Base-by-base conservation (phyloP, 2,113 vertebrate species). In the Turdus rufiventris region DNA sequence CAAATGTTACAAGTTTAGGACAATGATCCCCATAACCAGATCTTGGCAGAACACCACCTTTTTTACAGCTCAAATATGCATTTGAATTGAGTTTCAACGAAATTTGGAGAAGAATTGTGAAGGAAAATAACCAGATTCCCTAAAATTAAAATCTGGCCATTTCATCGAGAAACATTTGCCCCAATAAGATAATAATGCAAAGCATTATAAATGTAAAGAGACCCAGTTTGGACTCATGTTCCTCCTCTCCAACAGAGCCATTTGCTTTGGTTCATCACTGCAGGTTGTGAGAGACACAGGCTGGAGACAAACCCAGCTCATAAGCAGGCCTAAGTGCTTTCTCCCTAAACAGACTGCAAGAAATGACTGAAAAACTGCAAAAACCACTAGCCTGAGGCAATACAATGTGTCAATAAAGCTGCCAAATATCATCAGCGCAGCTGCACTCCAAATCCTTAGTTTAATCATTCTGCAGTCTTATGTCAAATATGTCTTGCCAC, bases 401-500 rank as follows among this genome's bases (percentile, higher is more conserved):
- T 33, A 57, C 43, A 53, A 92, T 66, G 76, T 92, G 94, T 96
- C 93, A 96, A 94, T 95, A 94, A 95, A 85, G 85, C 94, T 94
- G 93, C 80, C 85, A 93, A 97, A 95, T 76, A 96, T 20, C 68
- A 88, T 79, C 91, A 93, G 83, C 8, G 7, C 93, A 96, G 93
- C 81, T 92, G 92, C 83, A 84, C 74, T 89, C 82, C 76, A 89
- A 71, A 96, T 73, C 88, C 80, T 96, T 54, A 54, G 53, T 42
- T 89, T 85, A 94, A 96, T 93, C 80, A 92, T 76, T 91, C 68
- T 61, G 45, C 67, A 89, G 81, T 78, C 91, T 81, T 42, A 34
- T 93, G 91, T 97, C 95, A 96, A 95, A 97, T 83, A 96, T 83
- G 88, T 78, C 95, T 96, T 94, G 74, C 74, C 85, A 93, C 89